Percentiles rank a stretch among this genome's conserved stretches.
These are phyloP conservation scores for Chloromyia formosa DNA, from an alignment of 2,888 invertebrate genomes.

Conservation along the genomic window DNA sequence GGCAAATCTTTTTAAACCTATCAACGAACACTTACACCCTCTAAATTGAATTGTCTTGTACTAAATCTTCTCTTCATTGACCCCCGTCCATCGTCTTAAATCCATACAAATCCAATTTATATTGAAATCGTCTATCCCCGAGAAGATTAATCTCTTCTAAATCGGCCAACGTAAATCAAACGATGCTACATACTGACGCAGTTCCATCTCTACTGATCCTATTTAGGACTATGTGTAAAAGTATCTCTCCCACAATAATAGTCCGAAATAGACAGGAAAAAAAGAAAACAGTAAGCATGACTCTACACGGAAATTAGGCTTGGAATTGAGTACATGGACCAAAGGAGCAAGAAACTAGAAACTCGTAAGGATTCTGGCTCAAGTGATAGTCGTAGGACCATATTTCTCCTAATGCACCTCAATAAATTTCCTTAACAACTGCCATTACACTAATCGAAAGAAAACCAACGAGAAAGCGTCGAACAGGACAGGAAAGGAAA, in stretches of 20 bases:
- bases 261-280: neutral
- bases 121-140: conserved; percentile 11
- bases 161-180: conserved; percentile 8
- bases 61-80: no score
- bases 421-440: conserved; percentile 23
- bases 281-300: neutral
- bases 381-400: neutral
- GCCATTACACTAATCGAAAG: conserved; percentile 21
- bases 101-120: conserved; percentile 18
- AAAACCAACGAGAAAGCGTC: neutral
- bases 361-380: neutral
- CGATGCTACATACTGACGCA: neutral
- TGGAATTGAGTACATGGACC: neutral
- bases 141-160: conserved; percentile 7
- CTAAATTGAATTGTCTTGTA: no score
- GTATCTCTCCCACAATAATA: conserved; percentile 1
- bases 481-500: neutral
- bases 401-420: conserved; percentile 23
- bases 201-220: neutral
- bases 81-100: neutral
- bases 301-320: neutral
- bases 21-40: no score
- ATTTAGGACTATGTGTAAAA: neutral
- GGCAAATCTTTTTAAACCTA: no score
- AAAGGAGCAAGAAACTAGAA: neutral